phyloP scores from a whole-genome alignment of 2,113 vertebrate species.

The Actinemys pallida region DNA sequence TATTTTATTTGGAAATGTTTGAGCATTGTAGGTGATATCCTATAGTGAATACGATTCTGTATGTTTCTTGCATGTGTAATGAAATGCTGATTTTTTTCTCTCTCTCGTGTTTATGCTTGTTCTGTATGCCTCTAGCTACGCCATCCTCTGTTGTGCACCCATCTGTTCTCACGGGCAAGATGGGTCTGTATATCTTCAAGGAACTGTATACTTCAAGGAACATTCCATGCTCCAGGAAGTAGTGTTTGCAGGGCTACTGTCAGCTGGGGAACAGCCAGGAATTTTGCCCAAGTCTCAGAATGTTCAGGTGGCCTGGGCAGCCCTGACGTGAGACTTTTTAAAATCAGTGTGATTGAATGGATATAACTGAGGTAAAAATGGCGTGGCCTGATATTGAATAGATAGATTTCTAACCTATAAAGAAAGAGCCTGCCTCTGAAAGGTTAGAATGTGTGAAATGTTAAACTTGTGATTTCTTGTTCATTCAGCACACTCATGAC shows the following conservation, averaged over 20 bases:
- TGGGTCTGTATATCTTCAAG: not conserved
- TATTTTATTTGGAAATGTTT: not conserved
- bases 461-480: rapidly evolving
- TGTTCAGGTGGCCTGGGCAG: not conserved
- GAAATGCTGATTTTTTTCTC: not conserved
- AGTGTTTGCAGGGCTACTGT: not conserved
- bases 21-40: not conserved
- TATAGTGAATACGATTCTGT: not conserved
- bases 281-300: not conserved
- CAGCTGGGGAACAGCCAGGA: not conserved
- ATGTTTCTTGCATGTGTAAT: not conserved
- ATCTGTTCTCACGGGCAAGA: not conserved
- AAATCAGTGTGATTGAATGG: not conserved
- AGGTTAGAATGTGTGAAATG: not conserved
- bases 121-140: not conserved
- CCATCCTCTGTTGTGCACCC: not conserved
- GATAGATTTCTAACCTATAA: not conserved
- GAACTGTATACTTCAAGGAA: not conserved
- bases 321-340: not conserved
- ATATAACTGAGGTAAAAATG: not conserved
- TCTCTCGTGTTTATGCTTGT: not conserved
- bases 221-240: not conserved
- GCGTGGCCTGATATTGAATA: not conserved
- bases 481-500: not conserved
- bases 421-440: not conserved